Base-by-base conservation (phyloP, 2,797 vertebrate genomes). In the Phylloscopus collybita region DNA sequence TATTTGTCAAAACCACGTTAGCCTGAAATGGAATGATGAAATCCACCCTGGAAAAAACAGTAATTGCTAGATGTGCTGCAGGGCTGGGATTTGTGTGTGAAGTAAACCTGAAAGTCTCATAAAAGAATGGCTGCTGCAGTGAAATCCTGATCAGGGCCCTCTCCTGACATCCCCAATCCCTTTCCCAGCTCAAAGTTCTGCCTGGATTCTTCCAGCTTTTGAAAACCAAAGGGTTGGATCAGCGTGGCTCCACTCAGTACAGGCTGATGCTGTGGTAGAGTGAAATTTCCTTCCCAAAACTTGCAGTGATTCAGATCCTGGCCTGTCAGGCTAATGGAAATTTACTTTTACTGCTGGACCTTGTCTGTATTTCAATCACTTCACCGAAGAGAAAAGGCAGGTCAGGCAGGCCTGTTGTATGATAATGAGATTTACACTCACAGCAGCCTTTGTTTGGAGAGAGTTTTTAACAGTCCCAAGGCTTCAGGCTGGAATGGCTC, bases 391-490 rank as follows among this genome's bases (percentile, higher is more conserved):
- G 85, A 72, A 62, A 45, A 80, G 81, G 67, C 81, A 40, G 79
- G 84, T 76, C 92, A 78, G 27, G 91, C 72, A 80, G 87, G 89
- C 50, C 87, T 42, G n/a, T 53, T 90, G 62, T 80, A 34, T 88
- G 81, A 72, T 92, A 88, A 94, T 90, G 92, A 86, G 87, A 88
- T 93, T 93, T 90, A 78, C 50, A n/a, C 87, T 90, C 38, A 16
- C 71, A 87, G 93, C 86, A 92, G 87, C 89, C 51, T 83, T 86
- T 94, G 88, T 96, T 94, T 93, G 44, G 81, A 92, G 84, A 74
- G 84, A 71, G 76, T 72, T 86, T 87, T 91, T 40, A 88, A 26
- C 40, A 73, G 42, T 96, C 86, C 59, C 85, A 25, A 80, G 67
- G 90, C 75, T 80, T 45, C 50, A 22, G 79, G 65, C 76, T 92